Base-by-base conservation (phyloP, 2,888 invertebrate genomes). In the Himalopsyche japonica region DNA sequence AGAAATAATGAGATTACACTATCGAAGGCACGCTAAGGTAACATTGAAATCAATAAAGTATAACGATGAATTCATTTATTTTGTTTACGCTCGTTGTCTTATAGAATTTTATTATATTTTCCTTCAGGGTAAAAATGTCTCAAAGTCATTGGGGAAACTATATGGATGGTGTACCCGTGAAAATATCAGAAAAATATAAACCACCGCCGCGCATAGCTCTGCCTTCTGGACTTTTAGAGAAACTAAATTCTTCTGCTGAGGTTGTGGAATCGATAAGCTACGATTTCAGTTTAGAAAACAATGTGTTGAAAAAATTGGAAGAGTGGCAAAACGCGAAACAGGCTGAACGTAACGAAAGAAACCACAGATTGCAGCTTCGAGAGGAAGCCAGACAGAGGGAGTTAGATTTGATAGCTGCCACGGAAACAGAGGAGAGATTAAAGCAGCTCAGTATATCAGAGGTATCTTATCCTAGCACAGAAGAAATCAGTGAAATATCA, bases 121-220 rank as follows among this genome's bases (percentile, higher is more conserved):
- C 43, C 47, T 82, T 76, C 82, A 80, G 76, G 81, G 77, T 76
- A 85, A 83, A 47, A 30, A 85, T 85, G 85, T 83, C 85, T 83
- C 82, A 79, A 79, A 83, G 79, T 76, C 83, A 82, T 85, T 83
- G 57, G 70, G 85, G 85, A 48, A 82, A 70, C 82, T 84, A 84
- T 48, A 95, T 96, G 95, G 97, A 97, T 91, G 96, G 95, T 88
- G 95, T 97, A 88, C 95, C 96, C 89, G 97, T 97, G 85, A 97
- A 97, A 93, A 97, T 97, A 90, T 95, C 96, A 79, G 97, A 97
- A 90, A 95, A 95, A 88, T 97, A 96, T 89, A 96, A 96, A 90
- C 95, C 96, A 87, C 97, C 97, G 32, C 94, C 95, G 83, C 88
- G 89, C 87, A 90, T 91, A 79, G 94, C 93, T 86, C 90, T 94